Conservation (phyloP, 2,113 vertebrate species). For the Zeus faber region DNA sequence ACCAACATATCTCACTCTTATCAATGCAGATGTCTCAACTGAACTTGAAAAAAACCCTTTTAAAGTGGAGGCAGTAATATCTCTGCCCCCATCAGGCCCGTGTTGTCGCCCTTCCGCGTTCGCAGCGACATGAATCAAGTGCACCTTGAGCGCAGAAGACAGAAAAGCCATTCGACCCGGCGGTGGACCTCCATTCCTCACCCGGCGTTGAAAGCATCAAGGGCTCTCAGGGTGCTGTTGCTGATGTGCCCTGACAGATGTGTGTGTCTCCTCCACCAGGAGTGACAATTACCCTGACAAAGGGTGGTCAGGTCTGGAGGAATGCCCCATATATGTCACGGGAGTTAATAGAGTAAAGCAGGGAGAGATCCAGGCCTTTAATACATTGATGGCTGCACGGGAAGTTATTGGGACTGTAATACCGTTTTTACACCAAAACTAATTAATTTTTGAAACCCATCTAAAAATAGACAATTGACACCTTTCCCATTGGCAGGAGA, state of each 20-base stretch:
- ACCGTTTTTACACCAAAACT: no score
- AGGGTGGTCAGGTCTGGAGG: constrained; percentile 17
- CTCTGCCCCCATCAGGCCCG: no score
- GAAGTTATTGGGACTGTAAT: no score
- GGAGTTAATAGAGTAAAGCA: constrained; percentile 22
- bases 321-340: constrained; percentile 29
- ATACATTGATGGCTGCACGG: background rate
- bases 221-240: constrained; percentile 18
- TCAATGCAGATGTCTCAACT: no score
- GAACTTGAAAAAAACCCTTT: no score
- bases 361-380: constrained; percentile 1
- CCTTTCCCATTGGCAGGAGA: no score
- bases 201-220: constrained; percentile 25
- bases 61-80: no score
- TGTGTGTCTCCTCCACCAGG: constrained; percentile 6
- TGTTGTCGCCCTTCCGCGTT: background rate
- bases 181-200: constrained; percentile 23
- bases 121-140: constrained; percentile 27
- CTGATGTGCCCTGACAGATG: constrained; percentile 36
- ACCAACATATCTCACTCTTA: no score
- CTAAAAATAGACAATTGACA: no score
- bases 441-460: no score
- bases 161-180: background rate
- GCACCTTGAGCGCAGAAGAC: constrained; percentile 21
- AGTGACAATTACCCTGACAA: constrained; percentile 43